Evolutionary conservation across 2,888 invertebrate species (phyloP).

Genomic region (Hypolimnas misippus): DNA sequence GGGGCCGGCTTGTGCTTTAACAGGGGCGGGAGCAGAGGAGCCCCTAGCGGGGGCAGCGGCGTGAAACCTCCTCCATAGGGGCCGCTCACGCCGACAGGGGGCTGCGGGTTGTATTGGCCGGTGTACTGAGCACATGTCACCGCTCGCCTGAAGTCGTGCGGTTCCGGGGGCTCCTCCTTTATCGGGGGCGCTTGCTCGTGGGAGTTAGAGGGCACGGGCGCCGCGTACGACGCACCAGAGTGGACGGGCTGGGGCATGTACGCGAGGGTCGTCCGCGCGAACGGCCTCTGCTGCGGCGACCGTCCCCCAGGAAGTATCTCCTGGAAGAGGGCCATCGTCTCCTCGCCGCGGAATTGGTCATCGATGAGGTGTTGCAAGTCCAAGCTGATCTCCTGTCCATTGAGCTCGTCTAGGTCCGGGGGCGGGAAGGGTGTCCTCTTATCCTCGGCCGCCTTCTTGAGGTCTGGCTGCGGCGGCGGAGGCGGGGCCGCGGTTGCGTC

Average conservation of each 20-base stretch:
- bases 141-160: slow-evolving; percentile 89
- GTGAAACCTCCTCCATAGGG: slow-evolving; percentile 78
- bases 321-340: slow-evolving; percentile 89
- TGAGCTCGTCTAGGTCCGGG: slow-evolving; percentile 93
- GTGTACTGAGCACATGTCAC: slow-evolving; percentile 83
- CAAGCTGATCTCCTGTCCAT: slow-evolving; percentile 95
- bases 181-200: slow-evolving; percentile 90
- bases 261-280: slow-evolving; percentile 89
- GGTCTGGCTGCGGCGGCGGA: slow-evolving; percentile 85
- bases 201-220: slow-evolving; percentile 79
- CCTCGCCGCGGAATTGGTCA: slow-evolving; percentile 94
- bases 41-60: slow-evolving; percentile 72
- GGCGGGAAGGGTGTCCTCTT: slow-evolving; percentile 90
- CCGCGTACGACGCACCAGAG: slow-evolving; percentile 87
- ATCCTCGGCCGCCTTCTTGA: slow-evolving; percentile 85
- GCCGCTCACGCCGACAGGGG: slow-evolving; percentile 71
- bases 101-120: slow-evolving; percentile 78
- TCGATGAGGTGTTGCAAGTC: slow-evolving; percentile 96
- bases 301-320: slow-evolving; percentile 89
- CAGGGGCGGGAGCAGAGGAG: slow-evolving; percentile 70
- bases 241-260: slow-evolving; percentile 97
- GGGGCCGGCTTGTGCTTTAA: slow-evolving; percentile 82
- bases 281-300: slow-evolving; percentile 72
- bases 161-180: slow-evolving; percentile 94
- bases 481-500: slow-evolving; percentile 87